Evolutionary conservation across 2,888 invertebrate species (phyloP), one percentile per base, ranked within the genome.

Genomic region (Andrena bicolor): DNA sequence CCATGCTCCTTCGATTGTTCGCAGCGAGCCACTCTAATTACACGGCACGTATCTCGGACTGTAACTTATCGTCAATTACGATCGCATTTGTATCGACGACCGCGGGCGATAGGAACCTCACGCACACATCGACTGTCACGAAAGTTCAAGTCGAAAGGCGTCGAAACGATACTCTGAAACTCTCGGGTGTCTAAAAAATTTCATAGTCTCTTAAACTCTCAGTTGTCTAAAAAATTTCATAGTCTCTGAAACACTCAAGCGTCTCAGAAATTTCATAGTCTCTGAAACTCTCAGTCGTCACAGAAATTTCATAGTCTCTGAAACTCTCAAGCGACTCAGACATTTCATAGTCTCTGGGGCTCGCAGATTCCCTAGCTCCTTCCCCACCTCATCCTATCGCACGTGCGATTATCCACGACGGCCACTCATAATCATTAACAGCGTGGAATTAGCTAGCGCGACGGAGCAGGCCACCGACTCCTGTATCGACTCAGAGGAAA

Each of bases 401-500:
- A 20, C 53, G 10, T 13, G 10, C 23, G 10, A 56, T 20, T 56
- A 1, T 10, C 26, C 10, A 26, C 56, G 23, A 51, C 32, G 28
- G 2, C 7, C 10, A n/a, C 58, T 68, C 26, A n/a, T 75, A 49
- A 66, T 66, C 41, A 58, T 73, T 64, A 64, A 63, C 73, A 58
- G 64, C 49, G 66, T 49, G 56, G 82, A 48, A 76, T 51, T 53
- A 23, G 16, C 30, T 49, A 23, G 13, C 30, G 49, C 82, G 63
- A 65, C 69, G 61, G 53, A 51, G 13, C 60, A 32, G 61, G 30
- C 35, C 53, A 66, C 60, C 76, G 76, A 80, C 82, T 72, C 61
- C 77, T 60, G 64, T 83, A 83, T 83, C 79, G 77, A 75, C 2
- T 32, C 41, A 61, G 65, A 53, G 61, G 53, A 75, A 76, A 76